Evolutionary conservation across 2,113 vertebrate genomes (phyloP), one percentile per base, ranked within the genome.

Genomic region (Paratilapia polleni): DNA sequence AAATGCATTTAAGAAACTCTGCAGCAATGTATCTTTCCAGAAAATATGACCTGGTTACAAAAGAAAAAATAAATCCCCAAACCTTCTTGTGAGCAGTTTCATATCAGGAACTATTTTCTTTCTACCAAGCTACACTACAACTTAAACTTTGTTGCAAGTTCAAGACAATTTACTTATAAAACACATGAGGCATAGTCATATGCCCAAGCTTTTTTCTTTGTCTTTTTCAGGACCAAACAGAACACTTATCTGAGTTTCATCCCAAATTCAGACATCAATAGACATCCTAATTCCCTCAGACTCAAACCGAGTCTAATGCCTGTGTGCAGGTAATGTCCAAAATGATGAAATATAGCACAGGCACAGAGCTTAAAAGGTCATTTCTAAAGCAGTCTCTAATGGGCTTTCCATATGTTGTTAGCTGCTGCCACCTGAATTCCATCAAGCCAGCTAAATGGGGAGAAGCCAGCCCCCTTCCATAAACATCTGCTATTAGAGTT

Each of bases 401-500:
- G 90, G 88, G 66, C 58, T 92, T 89, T 91, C 90, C 89, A 83
- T 83, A 79, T 89, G 88, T 49, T 89, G 81, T 81, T 88, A 82
- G 89, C 80, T 73, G 20, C 80, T 90, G 83, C 83, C 91, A 93
- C 89, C 87, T 91, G 91, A 93, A 90, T 88, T 90, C 91, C 89
- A 93, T 93, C 92, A 92, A 86, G 84, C 63, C 68, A 20, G 63
- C 75, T 91, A 90, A 93, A 91, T 88, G 86, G 80, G 77, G 75
- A 19, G 47, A 70, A 47, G 81, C 13, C 26, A 15, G 22, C 64
- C 14, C 66, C 36, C 79, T 92, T 89, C 86, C 87, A 90, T 94
- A 93, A 94, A 93, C 91, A 93, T 89, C 89, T 92, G 92, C 90
- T 85, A 81, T 87, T 82, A 90, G 79, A 84, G 73, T 90, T 86